A percentile compares a stretch with the other conserved stretches of the same genome.
These are phyloP conservation scores for Sebastes taczanowskii DNA, from an alignment of 2,797 vertebrate species.

Conservation along the genomic window DNA sequence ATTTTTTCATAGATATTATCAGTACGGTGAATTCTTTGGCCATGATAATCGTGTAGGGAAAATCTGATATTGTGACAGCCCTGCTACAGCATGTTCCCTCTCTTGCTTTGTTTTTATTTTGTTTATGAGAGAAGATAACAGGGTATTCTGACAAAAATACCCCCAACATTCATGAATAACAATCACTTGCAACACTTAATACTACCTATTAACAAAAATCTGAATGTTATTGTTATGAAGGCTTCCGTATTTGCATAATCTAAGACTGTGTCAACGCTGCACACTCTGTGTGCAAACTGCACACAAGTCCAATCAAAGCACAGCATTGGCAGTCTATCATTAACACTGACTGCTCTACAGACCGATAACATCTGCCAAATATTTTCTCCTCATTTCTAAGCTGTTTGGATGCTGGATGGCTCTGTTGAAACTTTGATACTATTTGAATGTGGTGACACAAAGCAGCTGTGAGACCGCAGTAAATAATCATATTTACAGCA, in stretches of 20 bases:
- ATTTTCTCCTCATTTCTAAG: neutral
- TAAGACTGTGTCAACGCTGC: neutral
- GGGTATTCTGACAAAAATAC: no score
- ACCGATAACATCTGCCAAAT: constrained; percentile 31
- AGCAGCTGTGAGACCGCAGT: neutral
- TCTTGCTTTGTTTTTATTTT: no score
- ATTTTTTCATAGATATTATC: no score
- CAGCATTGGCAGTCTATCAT: constrained; percentile 13
- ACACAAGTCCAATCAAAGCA: constrained; percentile 19
- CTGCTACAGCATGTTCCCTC: no score
- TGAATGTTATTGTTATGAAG: neutral
- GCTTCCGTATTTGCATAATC: neutral
- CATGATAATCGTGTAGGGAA: neutral
- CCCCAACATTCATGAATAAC: neutral
- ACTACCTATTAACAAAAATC: neutral
- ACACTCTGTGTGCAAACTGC: neutral
- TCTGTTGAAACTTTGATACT: neutral
- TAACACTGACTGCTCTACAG: neutral
- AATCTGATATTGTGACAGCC: neutral
- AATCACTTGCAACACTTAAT: neutral
- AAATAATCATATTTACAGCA: neutral
- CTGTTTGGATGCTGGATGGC: neutral
- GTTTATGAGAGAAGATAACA: no score
- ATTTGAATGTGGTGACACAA: neutral
- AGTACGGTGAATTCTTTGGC: neutral